Base-by-base conservation (phyloP, 2,888 invertebrate species). In the Antheraea assamensis region DNA sequence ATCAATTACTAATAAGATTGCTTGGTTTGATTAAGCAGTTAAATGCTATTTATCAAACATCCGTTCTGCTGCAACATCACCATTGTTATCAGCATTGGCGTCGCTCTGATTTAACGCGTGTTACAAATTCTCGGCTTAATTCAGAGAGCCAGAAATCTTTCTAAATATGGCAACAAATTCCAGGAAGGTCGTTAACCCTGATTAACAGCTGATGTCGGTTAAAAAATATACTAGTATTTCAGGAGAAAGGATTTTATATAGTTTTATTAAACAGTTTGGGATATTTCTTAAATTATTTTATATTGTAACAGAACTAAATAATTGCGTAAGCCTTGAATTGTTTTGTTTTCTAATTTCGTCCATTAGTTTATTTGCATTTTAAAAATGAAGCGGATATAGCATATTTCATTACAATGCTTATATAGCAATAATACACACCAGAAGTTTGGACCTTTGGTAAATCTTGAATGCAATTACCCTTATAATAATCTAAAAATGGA, bases 81-180 rank as follows among this genome's bases (percentile, higher is more conserved):
- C 24, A 58, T 24, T 58, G 58, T 52, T 58, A 24, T 64, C 61
- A 13, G 10, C 27, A 30, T 64, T 64, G 61, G 30, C 17, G 2
- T 17, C 30, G 17, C 61, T 30, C 61, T 30, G 19, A 30, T 64
- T 64, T 64, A 10, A 64, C 15, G 30, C 61, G 21, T 30, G 19
- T 27, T 64, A 30, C 17, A 64, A 64, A 64, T 30, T 64, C 61
- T 64, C 30, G 15, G 61, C 17, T 64, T 64, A 64, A 64, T 64
- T 64, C 30, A 3, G 27, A 13, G 17, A 17, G 21, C 30, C 61
- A 64, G 61, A 27, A 30, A 5, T 64, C 3, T 64, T 27, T 27
- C 61, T 64, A 64, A 64, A 64, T 30, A 30, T 64, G 30, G 61
- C 61, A 1, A 64, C 19, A 64, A 30, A 64, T 64, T 64, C 30